Conservation (phyloP, 2,113 vertebrate species). For the Xiphophorus maculatus region DNA sequence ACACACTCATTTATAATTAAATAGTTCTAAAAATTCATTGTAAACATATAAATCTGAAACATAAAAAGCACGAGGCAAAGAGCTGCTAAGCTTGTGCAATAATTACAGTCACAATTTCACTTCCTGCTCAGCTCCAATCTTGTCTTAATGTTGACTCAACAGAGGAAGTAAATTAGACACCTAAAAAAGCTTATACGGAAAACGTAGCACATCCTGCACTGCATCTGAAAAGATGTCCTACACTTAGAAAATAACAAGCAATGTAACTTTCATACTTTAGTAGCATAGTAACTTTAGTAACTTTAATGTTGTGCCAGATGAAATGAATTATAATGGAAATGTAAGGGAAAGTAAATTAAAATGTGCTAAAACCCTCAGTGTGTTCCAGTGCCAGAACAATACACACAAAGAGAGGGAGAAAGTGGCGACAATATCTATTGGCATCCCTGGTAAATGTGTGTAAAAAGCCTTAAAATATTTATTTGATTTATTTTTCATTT, state of each 20-base stretch:
- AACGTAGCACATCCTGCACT: not conserved
- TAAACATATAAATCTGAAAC: not conserved
- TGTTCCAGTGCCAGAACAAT: not conserved
- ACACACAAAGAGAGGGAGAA: not conserved
- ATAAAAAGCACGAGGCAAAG: not conserved
- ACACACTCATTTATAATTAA: not conserved
- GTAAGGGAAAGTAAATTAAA: slow-evolving; percentile 1
- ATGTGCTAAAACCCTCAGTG: not conserved
- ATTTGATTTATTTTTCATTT: not conserved
- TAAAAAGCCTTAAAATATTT: not conserved
- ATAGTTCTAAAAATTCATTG: not conserved
- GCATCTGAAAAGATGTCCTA: not conserved
- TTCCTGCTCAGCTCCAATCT: slow-evolving; percentile 39
- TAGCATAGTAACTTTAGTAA: slow-evolving; percentile 7
- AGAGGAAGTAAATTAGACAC: slow-evolving; percentile 45
- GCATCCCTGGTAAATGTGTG: not conserved
- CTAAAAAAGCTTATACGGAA: not conserved
- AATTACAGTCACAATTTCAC: slow-evolving; percentile 12
- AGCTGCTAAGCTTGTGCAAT: slow-evolving; percentile 19
- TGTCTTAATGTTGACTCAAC: slow-evolving; percentile 5
- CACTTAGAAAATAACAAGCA: not conserved
- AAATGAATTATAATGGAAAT: slow-evolving; percentile 15
- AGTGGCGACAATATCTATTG: too few species aligned
- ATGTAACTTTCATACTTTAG: not conserved
- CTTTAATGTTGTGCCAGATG: not conserved